Evolutionary conservation across 2,888 invertebrate species (phyloP).

Genomic region (Himalopsyche anomala): DNA sequence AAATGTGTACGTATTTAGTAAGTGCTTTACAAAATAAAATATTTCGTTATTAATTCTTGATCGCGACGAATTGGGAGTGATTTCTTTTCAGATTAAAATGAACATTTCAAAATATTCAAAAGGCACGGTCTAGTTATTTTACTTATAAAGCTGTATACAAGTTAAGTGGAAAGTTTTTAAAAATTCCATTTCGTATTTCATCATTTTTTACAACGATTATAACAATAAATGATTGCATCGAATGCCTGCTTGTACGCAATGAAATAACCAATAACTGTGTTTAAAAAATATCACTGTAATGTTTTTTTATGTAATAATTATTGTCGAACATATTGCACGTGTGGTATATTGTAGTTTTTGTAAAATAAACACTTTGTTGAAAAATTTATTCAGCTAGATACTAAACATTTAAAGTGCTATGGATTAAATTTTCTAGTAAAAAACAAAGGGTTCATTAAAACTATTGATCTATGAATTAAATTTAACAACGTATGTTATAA

Average conservation of each 20-base stretch:
- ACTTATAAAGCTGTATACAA: neutral
- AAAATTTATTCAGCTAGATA: too few species aligned
- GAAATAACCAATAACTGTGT: too few species aligned
- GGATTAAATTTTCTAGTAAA: too few species aligned
- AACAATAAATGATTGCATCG: neutral
- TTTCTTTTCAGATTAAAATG: slow-evolving; percentile 41
- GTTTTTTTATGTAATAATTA: neutral
- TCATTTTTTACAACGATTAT: slow-evolving; percentile 29
- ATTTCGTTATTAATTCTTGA: slow-evolving; percentile 26
- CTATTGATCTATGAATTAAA: too few species aligned
- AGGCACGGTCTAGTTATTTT: slow-evolving; percentile 36
- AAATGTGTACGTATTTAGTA: neutral
- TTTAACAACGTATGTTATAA: too few species aligned
- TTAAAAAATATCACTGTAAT: neutral
- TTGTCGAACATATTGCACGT: too few species aligned
- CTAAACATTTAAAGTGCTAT: too few species aligned
- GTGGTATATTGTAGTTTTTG: too few species aligned
- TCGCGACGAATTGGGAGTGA: neutral
- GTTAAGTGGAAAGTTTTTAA: slow-evolving; percentile 15
- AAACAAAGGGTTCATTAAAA: too few species aligned
- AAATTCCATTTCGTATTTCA: slow-evolving; percentile 16
- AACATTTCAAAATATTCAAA: slow-evolving; percentile 39
- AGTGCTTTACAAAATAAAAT: neutral
- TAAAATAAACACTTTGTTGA: too few species aligned
- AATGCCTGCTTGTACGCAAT: too few species aligned